Percentiles rank a stretch among this genome's conserved stretches.
Conservation (phyloP, 2,888 invertebrate genomes). For the Nomada flava region DNA sequence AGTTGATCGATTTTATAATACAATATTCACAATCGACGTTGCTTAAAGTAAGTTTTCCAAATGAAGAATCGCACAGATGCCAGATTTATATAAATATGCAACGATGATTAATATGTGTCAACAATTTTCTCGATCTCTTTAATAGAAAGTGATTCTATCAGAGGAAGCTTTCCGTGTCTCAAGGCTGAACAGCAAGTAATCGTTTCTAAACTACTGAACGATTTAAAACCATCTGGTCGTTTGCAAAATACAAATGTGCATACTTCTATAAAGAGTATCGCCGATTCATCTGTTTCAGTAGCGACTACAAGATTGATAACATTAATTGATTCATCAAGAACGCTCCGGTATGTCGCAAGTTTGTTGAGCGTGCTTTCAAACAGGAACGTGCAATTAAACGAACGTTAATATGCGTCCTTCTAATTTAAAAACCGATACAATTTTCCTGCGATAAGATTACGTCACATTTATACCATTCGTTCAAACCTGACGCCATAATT, state of each 20-base stretch:
- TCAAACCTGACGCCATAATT: slow-evolving; percentile 35
- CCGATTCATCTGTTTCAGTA: neutral
- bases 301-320: neutral
- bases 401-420: neutral
- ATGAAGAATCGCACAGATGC: neutral
- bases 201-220: slow-evolving; percentile 29
- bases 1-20: neutral
- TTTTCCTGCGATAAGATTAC: slow-evolving; percentile 39
- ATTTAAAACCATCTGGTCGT: neutral
- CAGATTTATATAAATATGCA: neutral
- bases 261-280: neutral
- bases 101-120: slow-evolving; percentile 17
- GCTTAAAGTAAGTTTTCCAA: neutral
- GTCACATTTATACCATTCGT: slow-evolving; percentile 2
- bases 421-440: slow-evolving; percentile 7
- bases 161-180: slow-evolving; percentile 45
- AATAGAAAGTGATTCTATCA: slow-evolving; percentile 66
- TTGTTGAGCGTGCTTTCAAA: neutral
- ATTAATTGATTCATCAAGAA: neutral
- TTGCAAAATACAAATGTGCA: too few relatives aligned
- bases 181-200: slow-evolving; percentile 47
- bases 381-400: slow-evolving; percentile 4
- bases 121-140: slow-evolving; percentile 52
- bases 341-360: neutral
- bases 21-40: neutral